Percentiles rank a stretch among this genome's conserved stretches.
These are phyloP conservation scores for Acanthurus lineatus DNA, from an alignment of 2,797 vertebrate genomes.

Conservation along the genomic window DNA sequence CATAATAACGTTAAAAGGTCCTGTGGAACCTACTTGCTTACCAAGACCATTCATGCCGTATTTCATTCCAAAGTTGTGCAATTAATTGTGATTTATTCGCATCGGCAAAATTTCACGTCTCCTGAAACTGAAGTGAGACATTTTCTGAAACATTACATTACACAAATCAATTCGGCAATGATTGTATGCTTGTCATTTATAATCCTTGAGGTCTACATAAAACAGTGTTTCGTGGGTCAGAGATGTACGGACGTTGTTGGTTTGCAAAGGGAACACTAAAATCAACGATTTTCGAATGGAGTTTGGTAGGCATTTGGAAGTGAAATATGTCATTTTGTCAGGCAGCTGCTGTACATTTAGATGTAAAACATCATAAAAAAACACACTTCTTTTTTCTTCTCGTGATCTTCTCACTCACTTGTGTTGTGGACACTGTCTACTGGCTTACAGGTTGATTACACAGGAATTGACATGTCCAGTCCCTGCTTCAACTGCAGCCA, in stretches of 20 bases:
- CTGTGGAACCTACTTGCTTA: fast-evolving
- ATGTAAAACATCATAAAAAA: too few species aligned
- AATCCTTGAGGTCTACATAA: neutral
- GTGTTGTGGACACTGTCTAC: neutral
- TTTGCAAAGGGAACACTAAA: neutral
- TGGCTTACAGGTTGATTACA: constrained; percentile 91
- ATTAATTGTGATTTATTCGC: neutral
- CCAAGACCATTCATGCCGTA: neutral
- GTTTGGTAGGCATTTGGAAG: neutral
- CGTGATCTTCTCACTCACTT: too few species aligned
- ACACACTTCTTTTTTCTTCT: too few species aligned
- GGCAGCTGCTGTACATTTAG: too few species aligned
- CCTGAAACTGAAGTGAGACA: too few species aligned
- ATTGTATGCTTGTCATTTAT: neutral
- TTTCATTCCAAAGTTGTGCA: neutral
- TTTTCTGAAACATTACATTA: too few species aligned
- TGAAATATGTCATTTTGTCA: too few species aligned
- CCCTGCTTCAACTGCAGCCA: constrained; percentile 92
- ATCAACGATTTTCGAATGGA: neutral
- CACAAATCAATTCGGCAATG: too few species aligned
- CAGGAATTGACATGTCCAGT: constrained; percentile 89
- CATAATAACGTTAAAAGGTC: fast-evolving
- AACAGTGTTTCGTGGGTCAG: too few species aligned
- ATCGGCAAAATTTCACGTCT: too few species aligned
- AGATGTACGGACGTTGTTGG: neutral